A percentile compares a stretch with the other conserved stretches of the same genome.
Evolutionary conservation across 35 echinoderm and acorn worm genomes (phyloP).

Genomic region (Heliocidaris tuberculata): DNA sequence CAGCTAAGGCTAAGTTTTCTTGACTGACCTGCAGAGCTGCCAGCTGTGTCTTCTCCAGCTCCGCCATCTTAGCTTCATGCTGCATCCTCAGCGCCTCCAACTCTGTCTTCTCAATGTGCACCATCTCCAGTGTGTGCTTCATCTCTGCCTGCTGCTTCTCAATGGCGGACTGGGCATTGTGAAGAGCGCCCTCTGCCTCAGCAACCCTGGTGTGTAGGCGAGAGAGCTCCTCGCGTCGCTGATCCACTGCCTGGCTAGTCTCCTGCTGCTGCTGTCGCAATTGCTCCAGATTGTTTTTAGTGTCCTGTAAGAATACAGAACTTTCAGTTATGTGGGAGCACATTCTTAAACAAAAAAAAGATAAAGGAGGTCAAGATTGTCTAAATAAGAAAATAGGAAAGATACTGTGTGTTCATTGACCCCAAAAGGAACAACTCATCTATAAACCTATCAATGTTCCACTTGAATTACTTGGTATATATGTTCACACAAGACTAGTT

Average conservation of each 20-base stretch:
- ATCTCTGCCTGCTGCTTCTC: slow-evolving; percentile 85
- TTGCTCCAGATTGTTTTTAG: slow-evolving; percentile 54
- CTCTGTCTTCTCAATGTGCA: slow-evolving; percentile 98
- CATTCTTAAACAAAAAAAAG: not conserved
- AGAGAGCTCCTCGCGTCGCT: slow-evolving; percentile 50
- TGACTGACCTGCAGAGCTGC: slow-evolving; percentile 73
- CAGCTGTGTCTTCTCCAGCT: slow-evolving; percentile 89
- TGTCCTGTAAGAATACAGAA: slow-evolving; percentile 59
- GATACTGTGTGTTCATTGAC: too few relatives aligned
- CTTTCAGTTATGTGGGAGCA: not conserved
- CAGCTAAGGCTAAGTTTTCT: not conserved
- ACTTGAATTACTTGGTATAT: too few relatives aligned
- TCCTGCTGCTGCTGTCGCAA: slow-evolving; percentile 66
- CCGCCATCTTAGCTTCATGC: slow-evolving; percentile 77
- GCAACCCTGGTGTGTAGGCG: slow-evolving; percentile 37
- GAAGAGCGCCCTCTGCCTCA: slow-evolving; percentile 59
- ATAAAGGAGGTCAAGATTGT: too few relatives aligned
- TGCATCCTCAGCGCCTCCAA: slow-evolving; percentile 85
- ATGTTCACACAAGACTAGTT: too few relatives aligned
- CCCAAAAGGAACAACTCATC: too few relatives aligned
- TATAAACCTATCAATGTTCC: too few relatives aligned
- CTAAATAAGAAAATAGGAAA: too few relatives aligned
- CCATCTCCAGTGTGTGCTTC: slow-evolving; percentile 95
- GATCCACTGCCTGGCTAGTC: slow-evolving; percentile 22
- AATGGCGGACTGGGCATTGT: slow-evolving; percentile 47